Evolutionary conservation across 92 coral and sea anemone species (phyloP).

Genomic region (Galaxea fascicularis): DNA sequence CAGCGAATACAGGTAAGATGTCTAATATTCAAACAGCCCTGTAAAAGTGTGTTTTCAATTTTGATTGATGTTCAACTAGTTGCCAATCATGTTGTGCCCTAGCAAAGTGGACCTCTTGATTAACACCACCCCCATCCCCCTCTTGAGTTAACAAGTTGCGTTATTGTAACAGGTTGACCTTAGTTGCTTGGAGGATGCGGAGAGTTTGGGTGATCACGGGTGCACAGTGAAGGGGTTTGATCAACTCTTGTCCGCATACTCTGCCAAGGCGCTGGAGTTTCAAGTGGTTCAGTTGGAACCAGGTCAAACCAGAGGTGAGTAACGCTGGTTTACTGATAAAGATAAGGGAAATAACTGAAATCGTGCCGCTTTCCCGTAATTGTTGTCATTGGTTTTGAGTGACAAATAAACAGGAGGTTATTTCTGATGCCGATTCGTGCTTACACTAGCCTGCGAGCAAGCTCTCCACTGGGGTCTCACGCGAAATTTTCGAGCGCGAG

Average conservation of each 20-base stretch:
- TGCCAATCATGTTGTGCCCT: not conserved
- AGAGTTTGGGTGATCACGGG: conserved; percentile 68
- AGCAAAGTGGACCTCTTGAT: no score
- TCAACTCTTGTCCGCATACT: conserved; percentile 76
- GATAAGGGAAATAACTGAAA: no score
- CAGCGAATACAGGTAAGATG: conserved; percentile 75
- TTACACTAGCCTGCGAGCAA: not conserved
- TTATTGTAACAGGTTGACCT: conserved; percentile 68
- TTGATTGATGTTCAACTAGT: not conserved
- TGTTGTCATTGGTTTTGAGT: not conserved
- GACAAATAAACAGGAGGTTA: not conserved
- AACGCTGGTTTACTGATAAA: not conserved
- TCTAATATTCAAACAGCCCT: not conserved
- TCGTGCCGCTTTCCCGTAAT: not conserved
- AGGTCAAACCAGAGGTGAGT: conserved; percentile 65
- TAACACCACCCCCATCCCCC: no score
- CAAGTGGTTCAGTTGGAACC: conserved; percentile 84
- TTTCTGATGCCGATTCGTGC: not conserved
- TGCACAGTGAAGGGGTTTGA: conserved; percentile 93
- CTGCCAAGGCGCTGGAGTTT: conserved; percentile 93
- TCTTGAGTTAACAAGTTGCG: not conserved
- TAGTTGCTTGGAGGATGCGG: conserved; percentile 69
- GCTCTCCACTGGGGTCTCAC: no score
- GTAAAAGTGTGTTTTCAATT: not conserved
- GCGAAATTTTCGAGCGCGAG: no score